Evolutionary conservation across 64 coral and sea anemone species (phyloP).

Genomic region (Porites australiensis): DNA sequence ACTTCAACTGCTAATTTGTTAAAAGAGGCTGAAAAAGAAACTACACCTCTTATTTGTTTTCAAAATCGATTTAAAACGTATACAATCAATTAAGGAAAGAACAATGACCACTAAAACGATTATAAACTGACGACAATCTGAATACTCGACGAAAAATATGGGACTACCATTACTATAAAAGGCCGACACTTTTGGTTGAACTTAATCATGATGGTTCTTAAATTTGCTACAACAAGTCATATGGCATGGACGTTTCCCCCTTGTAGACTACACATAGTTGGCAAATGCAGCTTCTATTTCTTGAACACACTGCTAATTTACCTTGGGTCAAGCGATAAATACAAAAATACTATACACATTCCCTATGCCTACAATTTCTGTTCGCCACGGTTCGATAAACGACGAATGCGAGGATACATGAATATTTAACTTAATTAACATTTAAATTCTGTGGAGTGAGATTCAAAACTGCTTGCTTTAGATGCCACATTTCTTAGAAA

Average conservation of each 20-base stretch:
- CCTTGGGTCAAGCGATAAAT: neutral
- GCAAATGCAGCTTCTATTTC: no score
- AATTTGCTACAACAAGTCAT: neutral
- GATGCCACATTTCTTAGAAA: no score
- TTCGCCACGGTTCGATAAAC: no score
- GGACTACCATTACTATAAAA: no score
- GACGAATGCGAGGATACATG: no score
- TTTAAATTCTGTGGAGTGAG: no score
- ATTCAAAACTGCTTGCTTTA: no score
- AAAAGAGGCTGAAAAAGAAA: neutral
- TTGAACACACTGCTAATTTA: neutral
- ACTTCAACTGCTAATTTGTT: neutral
- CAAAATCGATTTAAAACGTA: neutral
- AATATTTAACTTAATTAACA: no score
- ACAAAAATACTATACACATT: slow-evolving; percentile 18
- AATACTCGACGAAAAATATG: no score
- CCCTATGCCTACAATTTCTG: neutral
- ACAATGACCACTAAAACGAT: neutral
- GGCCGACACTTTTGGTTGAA: no score
- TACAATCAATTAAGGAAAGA: neutral
- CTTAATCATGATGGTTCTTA: neutral
- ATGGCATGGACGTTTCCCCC: neutral
- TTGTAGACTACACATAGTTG: neutral
- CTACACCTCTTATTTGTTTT: neutral
- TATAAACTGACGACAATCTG: neutral